Evolutionary conservation across 2,888 invertebrate species (phyloP).

Genomic region (Ormyrus thymus): DNA sequence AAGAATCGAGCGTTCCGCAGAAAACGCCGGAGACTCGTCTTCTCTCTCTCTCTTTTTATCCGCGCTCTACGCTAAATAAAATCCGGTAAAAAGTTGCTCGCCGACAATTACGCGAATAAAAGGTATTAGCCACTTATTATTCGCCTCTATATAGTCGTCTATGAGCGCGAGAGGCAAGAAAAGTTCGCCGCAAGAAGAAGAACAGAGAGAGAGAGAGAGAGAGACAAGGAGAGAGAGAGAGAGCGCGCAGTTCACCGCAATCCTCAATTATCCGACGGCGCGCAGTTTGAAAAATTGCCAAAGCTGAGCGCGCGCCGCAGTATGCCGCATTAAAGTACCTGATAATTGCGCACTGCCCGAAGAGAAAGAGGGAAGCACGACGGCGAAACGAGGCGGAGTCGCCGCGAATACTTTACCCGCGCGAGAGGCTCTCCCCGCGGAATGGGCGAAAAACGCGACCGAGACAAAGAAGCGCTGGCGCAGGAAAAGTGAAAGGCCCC

Average conservation of each 20-base stretch:
- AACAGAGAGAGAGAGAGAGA: not conserved
- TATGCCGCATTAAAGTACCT: slow-evolving; percentile 66
- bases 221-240: slow-evolving; percentile 2
- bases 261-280: slow-evolving; percentile 53
- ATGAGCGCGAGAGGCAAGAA: slow-evolving; percentile 18
- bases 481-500: not conserved
- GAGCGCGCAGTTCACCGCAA: slow-evolving; percentile 47
- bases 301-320: slow-evolving; percentile 48
- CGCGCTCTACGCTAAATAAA: slow-evolving; percentile 43
- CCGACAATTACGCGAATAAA: slow-evolving; percentile 50
- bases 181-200: not conserved
- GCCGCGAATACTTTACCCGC: slow-evolving; percentile 45
- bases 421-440: not conserved
- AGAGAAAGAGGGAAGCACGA: slow-evolving; percentile 69
- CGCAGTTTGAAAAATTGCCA: slow-evolving; percentile 51
- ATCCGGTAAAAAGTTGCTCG: slow-evolving; percentile 50
- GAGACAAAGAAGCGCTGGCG: slow-evolving; percentile 4
- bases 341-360: slow-evolving; percentile 70
- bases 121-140: slow-evolving; percentile 43
- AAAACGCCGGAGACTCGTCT: no score
- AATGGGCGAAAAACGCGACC: not conserved
- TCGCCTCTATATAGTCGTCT: slow-evolving; percentile 36
- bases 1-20: not conserved
- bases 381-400: slow-evolving; percentile 50
- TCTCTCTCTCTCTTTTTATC: slow-evolving; percentile 34